Evolutionary conservation across 2,113 vertebrate species (phyloP).

Genomic region (Neodon shergylaensis): DNA sequence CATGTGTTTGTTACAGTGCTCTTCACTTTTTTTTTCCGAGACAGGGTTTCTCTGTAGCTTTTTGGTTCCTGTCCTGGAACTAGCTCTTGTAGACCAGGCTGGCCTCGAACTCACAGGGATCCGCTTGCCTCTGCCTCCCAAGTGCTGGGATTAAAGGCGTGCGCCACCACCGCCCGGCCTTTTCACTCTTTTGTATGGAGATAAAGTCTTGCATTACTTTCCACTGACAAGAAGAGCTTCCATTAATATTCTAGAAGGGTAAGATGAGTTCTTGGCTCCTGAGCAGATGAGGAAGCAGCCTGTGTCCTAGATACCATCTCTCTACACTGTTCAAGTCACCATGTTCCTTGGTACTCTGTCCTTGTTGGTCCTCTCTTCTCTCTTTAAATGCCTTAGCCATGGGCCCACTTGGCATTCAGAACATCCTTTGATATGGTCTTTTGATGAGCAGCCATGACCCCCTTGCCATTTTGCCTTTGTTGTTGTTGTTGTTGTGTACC

Average conservation of each 20-base stretch:
- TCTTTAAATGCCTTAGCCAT: too few species aligned
- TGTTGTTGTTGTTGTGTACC: not conserved
- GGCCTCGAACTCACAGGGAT: too few species aligned
- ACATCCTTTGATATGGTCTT: too few species aligned
- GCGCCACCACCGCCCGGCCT: too few species aligned
- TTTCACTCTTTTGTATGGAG: not conserved
- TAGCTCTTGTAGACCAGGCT: too few species aligned
- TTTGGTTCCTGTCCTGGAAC: too few species aligned
- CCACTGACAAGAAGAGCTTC: not conserved
- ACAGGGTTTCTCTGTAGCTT: too few species aligned
- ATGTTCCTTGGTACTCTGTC: fast-evolving
- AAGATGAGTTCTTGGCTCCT: not conserved
- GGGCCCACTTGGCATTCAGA: not conserved
- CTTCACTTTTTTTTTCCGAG: not conserved
- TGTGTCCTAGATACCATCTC: not conserved
- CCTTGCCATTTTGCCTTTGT: not conserved
- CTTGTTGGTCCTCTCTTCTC: not conserved
- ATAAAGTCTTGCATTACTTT: not conserved
- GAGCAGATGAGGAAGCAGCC: not conserved
- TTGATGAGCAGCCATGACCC: fast-evolving
- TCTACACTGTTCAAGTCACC: not conserved
- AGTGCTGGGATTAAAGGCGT: too few species aligned
- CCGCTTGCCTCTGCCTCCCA: too few species aligned
- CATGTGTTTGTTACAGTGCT: too few species aligned
- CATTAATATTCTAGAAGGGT: not conserved